phyloP scores from a whole-genome alignment of 2,797 vertebrate species.

The Scolopax rusticola region DNA sequence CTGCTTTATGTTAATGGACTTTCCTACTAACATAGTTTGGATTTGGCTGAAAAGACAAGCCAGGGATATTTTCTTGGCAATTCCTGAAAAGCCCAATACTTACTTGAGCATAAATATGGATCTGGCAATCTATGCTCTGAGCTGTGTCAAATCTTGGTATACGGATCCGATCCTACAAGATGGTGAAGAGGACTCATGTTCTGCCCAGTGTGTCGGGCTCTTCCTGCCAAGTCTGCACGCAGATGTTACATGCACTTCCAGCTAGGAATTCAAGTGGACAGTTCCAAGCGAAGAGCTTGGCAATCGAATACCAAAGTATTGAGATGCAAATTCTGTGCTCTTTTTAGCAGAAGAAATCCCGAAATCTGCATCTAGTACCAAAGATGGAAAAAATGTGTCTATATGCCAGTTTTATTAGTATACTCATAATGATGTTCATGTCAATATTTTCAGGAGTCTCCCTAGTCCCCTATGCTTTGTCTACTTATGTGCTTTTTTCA shows the following conservation, averaged over 20 bases:
- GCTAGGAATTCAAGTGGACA: constrained; percentile 20
- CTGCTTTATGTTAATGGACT: neutral
- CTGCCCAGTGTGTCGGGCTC: neutral
- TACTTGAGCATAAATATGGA: neutral
- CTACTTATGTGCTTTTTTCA: neutral
- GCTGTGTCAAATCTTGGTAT: neutral
- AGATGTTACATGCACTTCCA: neutral
- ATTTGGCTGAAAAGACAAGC: neutral
- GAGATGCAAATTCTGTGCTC: neutral
- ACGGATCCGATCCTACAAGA: neutral
- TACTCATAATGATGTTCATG: neutral
- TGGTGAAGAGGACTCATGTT: constrained; percentile 23
- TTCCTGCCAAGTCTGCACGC: constrained; percentile 19
- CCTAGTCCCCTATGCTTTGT: neutral
- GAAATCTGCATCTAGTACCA: neutral
- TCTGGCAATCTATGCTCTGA: constrained; percentile 5
- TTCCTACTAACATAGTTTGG: neutral
- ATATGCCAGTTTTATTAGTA: neutral
- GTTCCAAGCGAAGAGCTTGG: neutral
- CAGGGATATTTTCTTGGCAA: neutral
- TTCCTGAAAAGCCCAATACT: neutral
- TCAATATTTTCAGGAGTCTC: neutral
- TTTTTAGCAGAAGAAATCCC: constrained; percentile 3
- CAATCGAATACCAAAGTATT: neutral
- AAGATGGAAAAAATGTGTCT: neutral